Evolutionary conservation across 2,797 vertebrate genomes (phyloP).

Genomic region (Myotis planiceps): DNA sequence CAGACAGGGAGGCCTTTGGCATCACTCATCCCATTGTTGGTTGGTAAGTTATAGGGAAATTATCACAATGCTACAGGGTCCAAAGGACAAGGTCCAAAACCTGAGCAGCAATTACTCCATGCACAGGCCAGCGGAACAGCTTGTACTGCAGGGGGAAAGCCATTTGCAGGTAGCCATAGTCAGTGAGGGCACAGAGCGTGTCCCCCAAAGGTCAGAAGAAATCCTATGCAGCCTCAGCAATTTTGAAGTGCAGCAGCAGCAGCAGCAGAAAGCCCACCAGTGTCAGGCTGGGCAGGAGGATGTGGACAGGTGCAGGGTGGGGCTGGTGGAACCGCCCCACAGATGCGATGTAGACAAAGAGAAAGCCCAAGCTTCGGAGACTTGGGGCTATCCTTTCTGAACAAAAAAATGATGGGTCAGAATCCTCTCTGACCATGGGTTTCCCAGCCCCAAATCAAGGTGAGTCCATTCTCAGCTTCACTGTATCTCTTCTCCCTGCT

Average conservation of each 20-base stretch:
- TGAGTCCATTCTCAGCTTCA: not conserved
- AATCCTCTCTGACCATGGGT: not conserved
- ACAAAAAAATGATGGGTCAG: not conserved
- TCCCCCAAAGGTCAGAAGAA: not conserved
- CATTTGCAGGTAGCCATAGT: constrained; percentile 85
- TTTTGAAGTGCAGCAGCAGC: constrained; percentile 81
- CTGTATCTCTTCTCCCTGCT: too few relatives aligned
- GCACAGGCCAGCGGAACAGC: constrained; percentile 79
- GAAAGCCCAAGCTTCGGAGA: not conserved
- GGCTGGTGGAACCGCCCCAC: constrained; percentile 76
- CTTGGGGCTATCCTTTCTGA: not conserved
- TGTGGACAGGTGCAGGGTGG: not conserved
- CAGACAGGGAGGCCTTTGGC: constrained; percentile 56
- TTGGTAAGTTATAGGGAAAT: constrained; percentile 58
- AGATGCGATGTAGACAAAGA: not conserved
- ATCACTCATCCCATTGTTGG: fast-evolving
- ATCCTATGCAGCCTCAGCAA: not conserved
- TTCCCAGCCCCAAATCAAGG: not conserved
- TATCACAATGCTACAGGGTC: constrained; percentile 90
- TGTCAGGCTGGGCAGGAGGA: not conserved
- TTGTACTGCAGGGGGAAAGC: constrained; percentile 88
- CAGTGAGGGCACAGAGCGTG: not conserved
- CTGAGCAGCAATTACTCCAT: constrained; percentile 79
- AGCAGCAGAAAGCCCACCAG: constrained; percentile 75
- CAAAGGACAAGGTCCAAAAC: constrained; percentile 86